Base-by-base conservation (phyloP, 2,797 vertebrate genomes). In the Smutsia temminckii region DNA sequence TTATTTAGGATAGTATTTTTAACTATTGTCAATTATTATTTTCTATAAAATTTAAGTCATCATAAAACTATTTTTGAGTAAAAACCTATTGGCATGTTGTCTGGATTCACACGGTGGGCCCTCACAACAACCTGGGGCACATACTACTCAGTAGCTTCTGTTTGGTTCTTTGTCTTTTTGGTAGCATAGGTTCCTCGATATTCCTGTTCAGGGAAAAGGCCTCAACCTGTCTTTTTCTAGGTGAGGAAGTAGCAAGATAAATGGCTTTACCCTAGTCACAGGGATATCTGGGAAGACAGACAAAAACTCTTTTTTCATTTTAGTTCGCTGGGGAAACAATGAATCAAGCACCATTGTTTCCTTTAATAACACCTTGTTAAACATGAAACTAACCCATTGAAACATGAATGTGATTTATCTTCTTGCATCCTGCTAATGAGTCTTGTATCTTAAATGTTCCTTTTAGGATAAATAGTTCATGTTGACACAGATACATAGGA, bases 401-500 rank as follows among this genome's bases (percentile, higher is more conserved):
- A 80, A 80, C 18, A 68, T 53, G 59, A 68, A 74, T 68, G n/a
- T 23, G 20, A 74, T 92, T 92, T 85, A 74, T 49, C 49, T 74
- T 91, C 34, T 78, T 85, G 74, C 51, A 86, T 55, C 46, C 40
- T 93, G 68, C 23, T 46, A 23, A 75, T 63, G 32, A 77, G 51
- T 51, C 57, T 80, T 95, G 46, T 14, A 53, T 80, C 51, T 68
- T 89, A 92, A 51, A 51, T 59, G 85, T 85, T 27, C 21, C 59
- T 81, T 77, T 74, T 68, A 88, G 57, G 81, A 49, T 87, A 83
- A 88, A 49, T 94, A 83, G 68, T 79, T 11, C 57, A 75, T 83
- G 37, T 77, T 83, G 61, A 77, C 61, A 69, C 5, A 87, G 42
- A 77, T 37, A 55, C 68, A 46, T 71, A 87, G 75, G 57, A 89